Evolutionary conservation across 2,888 invertebrate species (phyloP), one percentile per base, ranked within the genome.

Genomic region (Hydraecia micacea): DNA sequence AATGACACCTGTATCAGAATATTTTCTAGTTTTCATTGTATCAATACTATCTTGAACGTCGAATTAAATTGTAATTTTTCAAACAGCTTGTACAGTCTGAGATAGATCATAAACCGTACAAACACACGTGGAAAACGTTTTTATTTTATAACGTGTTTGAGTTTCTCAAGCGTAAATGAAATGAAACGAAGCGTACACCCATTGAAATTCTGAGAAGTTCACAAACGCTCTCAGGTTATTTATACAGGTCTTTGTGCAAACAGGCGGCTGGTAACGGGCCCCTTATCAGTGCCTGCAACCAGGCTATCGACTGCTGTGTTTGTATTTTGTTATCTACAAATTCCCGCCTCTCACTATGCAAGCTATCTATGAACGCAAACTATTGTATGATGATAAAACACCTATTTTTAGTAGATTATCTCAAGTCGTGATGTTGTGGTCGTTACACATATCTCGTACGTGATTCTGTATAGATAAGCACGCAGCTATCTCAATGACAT

Each of bases 251-350:
- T 88, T 88, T 89, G 89, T 89, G 86, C 85, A 93, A 93, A 93
- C 91, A 90, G 77, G 83, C 86, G 87, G 87, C 80, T 87, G 83
- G 91, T 93, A 93, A 92, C 90, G 91, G 91, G 85, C 74, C 80
- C 77, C 89, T 93, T 95, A 96, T 96, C 95, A 93, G 91, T 85
- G 87, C 89, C 91, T 92, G 93, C 95, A 96, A 95, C 94, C 95
- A 94, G 95, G 96, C 95, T 96, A 96, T 96, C 96, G 93, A 94
- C 93, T 94, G 94, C 92, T 91, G 92, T 95, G 95, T 96, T 96
- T 96, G 94, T 90, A 87, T 90, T 91, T 87, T 88, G 91, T 95
- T 96, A 96, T 96, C 95, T 92, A 91, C 90, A 90, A 93, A 94
- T 94, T 94, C 94, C 92, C 91, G 89, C 91, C 89, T 92, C 89